Base-by-base conservation (phyloP, 2,888 invertebrate species). In the Drosophila maculinotata region DNA sequence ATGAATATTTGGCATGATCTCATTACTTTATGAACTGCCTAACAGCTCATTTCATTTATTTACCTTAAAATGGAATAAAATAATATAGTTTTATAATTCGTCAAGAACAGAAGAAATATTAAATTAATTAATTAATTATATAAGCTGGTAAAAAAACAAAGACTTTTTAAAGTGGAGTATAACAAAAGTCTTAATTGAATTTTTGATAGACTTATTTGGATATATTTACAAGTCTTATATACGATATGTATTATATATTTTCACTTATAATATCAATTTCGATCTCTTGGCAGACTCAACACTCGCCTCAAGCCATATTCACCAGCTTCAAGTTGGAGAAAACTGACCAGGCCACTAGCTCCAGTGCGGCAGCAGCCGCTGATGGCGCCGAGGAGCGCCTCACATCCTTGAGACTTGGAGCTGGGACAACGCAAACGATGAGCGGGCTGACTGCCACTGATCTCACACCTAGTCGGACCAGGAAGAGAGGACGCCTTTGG, bases 241-340 rank as follows among this genome's bases (percentile, higher is more conserved):
- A n/a, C n/a, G n/a, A n/a, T n/a, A n/a, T n/a, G n/a, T 9, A 23
- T 31, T 1, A 31, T 1, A 12, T 6, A n/a, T 12, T 14, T 3
- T 25, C 1, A 8, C 1, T n/a, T 12, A 9, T 12, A 1, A 8
- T 3, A 10, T 15, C 9, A 1, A 30, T 25, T 38, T 26, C 5
- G 14, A 14, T 60, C 1, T 6, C 0, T 4, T 20, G 87, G 25
- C 89, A 94, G 92, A 92, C 94, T 1, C 92, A 93, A 66, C 92
- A 95, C 79, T 95, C 96, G 28, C 97, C 97, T 0, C 96, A 97
- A 91, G 97, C 97, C 0, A 97, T 97, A 77, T 98, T 97, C 90
- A 97, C 97, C 14, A 97, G 97, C 78, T 98, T 98, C 91, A 98
- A 98, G 90, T 93, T 98, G 67, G 97, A 97, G 14, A 97, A 97